Conservation (phyloP, 2,888 invertebrate species). For the Bruchidius siliquastri region DNA sequence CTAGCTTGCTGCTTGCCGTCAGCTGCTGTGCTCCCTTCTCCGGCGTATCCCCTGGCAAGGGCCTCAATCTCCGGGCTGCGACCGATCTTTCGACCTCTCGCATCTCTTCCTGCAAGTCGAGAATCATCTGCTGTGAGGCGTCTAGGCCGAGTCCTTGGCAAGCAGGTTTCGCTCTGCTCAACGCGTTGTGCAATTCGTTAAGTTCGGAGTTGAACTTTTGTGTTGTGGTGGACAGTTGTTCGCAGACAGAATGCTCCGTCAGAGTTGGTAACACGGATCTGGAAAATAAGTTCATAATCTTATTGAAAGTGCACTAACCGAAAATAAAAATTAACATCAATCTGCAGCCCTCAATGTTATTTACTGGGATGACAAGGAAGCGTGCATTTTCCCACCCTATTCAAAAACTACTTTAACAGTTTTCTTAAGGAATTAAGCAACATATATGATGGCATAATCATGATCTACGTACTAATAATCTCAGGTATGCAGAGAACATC, state of each 20-base stretch:
- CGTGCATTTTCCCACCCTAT: no score
- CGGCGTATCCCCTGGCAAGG: conserved; percentile 67
- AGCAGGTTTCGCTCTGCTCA: conserved; percentile 46
- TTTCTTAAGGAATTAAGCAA: no score
- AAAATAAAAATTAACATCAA: no score
- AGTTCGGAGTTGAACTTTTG: conserved; percentile 61
- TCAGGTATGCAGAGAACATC: no score
- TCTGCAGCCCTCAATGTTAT: no score
- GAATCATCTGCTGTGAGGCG: conserved; percentile 78
- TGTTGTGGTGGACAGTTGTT: conserved; percentile 67
- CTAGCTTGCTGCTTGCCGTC: conserved; percentile 64
- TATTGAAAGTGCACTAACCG: no score
- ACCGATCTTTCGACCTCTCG: conserved; percentile 76
- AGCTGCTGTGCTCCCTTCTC: conserved; percentile 58
- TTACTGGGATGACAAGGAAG: no score
- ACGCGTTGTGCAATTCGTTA: conserved; percentile 42
- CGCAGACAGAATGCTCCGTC: conserved; percentile 68
- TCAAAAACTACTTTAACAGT: no score
- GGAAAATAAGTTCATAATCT: conserved; percentile 34
- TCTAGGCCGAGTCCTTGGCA: conserved; percentile 83
- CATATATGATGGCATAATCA: no score
- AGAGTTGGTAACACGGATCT: conserved; percentile 80
- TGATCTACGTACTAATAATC: no score
- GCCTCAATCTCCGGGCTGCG: conserved; percentile 64
- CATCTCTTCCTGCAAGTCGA: conserved; percentile 75